phyloP scores from a whole-genome alignment of 35 echinoderm and acorn worm genomes.

The Ptychodera flava region DNA sequence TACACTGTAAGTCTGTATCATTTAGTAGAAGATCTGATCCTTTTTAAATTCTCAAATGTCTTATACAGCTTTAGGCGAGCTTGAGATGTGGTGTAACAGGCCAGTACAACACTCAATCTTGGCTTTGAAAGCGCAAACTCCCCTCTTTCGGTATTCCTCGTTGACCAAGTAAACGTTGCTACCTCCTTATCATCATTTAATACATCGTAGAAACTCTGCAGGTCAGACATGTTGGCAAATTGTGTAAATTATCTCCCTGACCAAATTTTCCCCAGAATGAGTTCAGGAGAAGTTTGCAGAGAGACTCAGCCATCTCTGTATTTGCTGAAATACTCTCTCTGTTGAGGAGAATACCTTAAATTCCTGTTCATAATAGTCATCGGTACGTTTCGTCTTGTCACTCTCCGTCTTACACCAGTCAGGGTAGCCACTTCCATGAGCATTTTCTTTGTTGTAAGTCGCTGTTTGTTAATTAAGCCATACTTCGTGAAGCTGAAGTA shows the following conservation, averaged over 20 bases:
- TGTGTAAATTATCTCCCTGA: slow-evolving; percentile 42
- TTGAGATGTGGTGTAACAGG: slow-evolving; percentile 52
- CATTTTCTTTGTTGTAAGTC: slow-evolving; percentile 17
- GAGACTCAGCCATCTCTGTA: slow-evolving; percentile 36
- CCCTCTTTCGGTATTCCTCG: not conserved
- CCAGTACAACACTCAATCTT: slow-evolving; percentile 51
- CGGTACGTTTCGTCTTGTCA: slow-evolving; percentile 26
- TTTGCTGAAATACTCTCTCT: slow-evolving; percentile 28
- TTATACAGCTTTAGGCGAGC: slow-evolving; percentile 56
- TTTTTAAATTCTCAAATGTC: slow-evolving; percentile 8
- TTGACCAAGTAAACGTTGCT: not conserved
- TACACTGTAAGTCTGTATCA: slow-evolving; percentile 66
- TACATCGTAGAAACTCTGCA: slow-evolving; percentile 32
- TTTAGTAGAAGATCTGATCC: slow-evolving; percentile 39
- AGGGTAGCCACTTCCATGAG: slow-evolving; percentile 41
- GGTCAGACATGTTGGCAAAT: slow-evolving; percentile 19
- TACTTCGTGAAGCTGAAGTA: slow-evolving; percentile 40
- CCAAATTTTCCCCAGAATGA: slow-evolving; percentile 68
- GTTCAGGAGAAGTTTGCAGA: slow-evolving; percentile 52
- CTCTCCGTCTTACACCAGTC: slow-evolving; percentile 37
- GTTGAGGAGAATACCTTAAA: slow-evolving; percentile 51
- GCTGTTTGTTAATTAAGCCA: slow-evolving; percentile 61
- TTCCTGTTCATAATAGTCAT: slow-evolving; percentile 36
- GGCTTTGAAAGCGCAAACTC: not conserved
- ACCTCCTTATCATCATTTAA: not conserved